Percentiles rank a stretch among this genome's conserved stretches.
Conservation (phyloP, 2,888 invertebrate species). For the Erebia palarica region DNA sequence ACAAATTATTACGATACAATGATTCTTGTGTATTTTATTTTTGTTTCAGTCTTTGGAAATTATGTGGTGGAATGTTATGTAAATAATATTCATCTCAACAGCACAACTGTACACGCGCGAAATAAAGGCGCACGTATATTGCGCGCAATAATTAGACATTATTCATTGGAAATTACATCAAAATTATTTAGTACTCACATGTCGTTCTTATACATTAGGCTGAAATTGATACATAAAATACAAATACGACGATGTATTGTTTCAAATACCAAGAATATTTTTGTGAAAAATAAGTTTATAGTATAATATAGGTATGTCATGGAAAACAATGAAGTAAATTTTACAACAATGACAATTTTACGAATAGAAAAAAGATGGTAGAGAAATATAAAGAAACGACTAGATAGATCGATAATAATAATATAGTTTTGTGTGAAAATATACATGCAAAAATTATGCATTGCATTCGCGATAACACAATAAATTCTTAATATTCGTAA, state of each 20-base stretch:
- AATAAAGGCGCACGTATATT: constrained; percentile 18
- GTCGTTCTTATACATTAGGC: neutral
- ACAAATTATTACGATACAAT: constrained; percentile 39
- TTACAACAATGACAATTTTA: neutral
- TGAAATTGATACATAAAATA: too few species aligned
- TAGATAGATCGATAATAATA: neutral
- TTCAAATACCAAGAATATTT: too few species aligned
- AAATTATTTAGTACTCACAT: neutral
- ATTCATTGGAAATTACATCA: neutral
- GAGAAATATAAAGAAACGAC: neutral
- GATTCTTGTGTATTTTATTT: constrained; percentile 38
- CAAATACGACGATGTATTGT: too few species aligned
- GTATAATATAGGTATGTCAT: neutral
- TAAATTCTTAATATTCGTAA: neutral
- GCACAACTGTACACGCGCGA: constrained; percentile 36
- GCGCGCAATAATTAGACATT: constrained; percentile 11
- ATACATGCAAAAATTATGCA: neutral
- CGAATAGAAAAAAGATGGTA: too few species aligned
- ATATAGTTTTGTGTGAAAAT: neutral
- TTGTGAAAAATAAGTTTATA: too few species aligned
- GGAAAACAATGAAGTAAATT: neutral
- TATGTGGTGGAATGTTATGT: constrained; percentile 53
- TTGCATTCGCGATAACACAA: neutral
- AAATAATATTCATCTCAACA: constrained; percentile 41
- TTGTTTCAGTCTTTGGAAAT: constrained; percentile 58